Evolutionary conservation across 2,113 vertebrate genomes (phyloP), one percentile per base, ranked within the genome.

Genomic region (Tupaia chinensis): DNA sequence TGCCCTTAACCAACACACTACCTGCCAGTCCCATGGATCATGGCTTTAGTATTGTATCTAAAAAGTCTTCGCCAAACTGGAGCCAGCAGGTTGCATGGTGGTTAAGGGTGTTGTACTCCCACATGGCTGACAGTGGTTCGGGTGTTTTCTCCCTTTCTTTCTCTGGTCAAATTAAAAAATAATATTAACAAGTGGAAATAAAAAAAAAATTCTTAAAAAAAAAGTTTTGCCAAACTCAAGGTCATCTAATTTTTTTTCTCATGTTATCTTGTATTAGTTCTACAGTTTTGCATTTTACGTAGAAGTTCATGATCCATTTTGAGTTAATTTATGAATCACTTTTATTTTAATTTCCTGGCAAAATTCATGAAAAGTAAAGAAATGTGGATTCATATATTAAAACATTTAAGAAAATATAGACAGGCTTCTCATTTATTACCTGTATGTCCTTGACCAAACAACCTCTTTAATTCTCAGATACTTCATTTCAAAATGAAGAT

Each of bases 341-440:
- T 89, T 89, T 19, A 69, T 32, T 79, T 86, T 60, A 87, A 93
- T 95, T 96, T 93, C 65, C 79, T 88, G 74, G 19, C 16, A 82
- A 89, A 92, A 94, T 76, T 93, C 54, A 84, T 15, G 10, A 70
- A 74, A 81, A 96, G 32, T 89, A 54, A 94, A 87, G 53, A 60
- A 69, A 58, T 56, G 85, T 94, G 0, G 44, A 69, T 87, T 92
- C 85, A 1, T 44, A 27, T 65, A 66, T 94, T 92, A 81, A 97
- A 89, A 77, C 27, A 72, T 80, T 84, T 86, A 22, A 12, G 29
- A 90, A 92, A 90, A 29, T 79, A 11, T 66, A 89, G 80, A 29
- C 16, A 53, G 66, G 17, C 25, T 90, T 94, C 66, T 94, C 20
- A 66, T 77, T 87, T 90, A 34, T 61, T 96, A 69, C 93, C 60